Percentiles rank a stretch among this genome's conserved stretches.
Evolutionary conservation across 2,888 invertebrate genomes (phyloP).

Genomic region (Callyntrura sp.): DNA sequence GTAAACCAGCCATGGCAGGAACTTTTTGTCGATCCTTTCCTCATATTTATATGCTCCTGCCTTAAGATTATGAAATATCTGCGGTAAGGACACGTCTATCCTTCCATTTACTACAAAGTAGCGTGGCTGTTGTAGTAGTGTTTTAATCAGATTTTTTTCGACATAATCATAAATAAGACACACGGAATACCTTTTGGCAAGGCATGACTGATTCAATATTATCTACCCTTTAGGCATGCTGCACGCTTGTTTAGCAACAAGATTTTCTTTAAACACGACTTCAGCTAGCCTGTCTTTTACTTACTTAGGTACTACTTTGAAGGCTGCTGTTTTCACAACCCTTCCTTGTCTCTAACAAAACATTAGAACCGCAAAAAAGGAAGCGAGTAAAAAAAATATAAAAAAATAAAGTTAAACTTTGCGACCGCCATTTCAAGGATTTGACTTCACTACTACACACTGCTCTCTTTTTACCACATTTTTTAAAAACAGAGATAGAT

Average conservation of each 20-base stretch:
- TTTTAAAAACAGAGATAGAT: slow-evolving; percentile 45
- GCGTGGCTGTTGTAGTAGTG: slow-evolving; percentile 4
- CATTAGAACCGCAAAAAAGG: slow-evolving; percentile 35
- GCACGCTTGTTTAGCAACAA: slow-evolving; percentile 68
- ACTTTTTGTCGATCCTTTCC: slow-evolving; percentile 32
- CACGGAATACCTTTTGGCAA: slow-evolving; percentile 66
- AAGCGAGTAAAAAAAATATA: slow-evolving; percentile 31
- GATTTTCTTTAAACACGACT: slow-evolving; percentile 45
- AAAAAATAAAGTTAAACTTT: slow-evolving; percentile 46
- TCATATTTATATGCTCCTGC: not conserved
- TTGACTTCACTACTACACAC: slow-evolving; percentile 26
- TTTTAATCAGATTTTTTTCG: slow-evolving; percentile 44
- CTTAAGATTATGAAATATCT: slow-evolving; percentile 31
- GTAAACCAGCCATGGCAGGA: slow-evolving; percentile 18
- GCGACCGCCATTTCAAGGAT: slow-evolving; percentile 66
- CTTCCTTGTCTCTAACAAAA: slow-evolving; percentile 52
- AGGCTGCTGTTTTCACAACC: slow-evolving; percentile 27
- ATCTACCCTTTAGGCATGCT: slow-evolving; percentile 71
- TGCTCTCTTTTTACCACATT: slow-evolving; percentile 65
- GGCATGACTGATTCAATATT: slow-evolving; percentile 74
- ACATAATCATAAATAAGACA: slow-evolving; percentile 60
- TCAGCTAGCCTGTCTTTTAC: not conserved
- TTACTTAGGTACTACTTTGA: slow-evolving; percentile 10
- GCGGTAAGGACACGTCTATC: not conserved
- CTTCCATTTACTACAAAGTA: not conserved